Percentiles rank a stretch among this genome's conserved stretches.
phyloP scores from a whole-genome alignment of 2,113 vertebrate genomes.

The Colistium nudipinnis region DNA sequence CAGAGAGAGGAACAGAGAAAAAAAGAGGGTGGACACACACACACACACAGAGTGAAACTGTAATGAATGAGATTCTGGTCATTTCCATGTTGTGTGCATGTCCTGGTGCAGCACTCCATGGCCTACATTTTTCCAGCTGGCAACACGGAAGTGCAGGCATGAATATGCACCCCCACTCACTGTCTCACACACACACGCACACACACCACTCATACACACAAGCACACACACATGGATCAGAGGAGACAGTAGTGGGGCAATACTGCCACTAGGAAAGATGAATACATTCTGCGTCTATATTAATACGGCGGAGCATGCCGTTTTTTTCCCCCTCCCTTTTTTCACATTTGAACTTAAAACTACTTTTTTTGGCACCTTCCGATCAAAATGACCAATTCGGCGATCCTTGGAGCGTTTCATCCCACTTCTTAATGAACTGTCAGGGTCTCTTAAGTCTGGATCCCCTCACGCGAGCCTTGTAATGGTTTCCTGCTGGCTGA shows the following conservation, averaged over 20 bases:
- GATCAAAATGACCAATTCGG: neutral
- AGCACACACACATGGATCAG: conserved; percentile 53
- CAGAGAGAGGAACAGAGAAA: neutral
- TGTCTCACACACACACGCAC: conserved; percentile 28
- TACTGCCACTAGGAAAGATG: conserved; percentile 43
- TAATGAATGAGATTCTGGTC: conserved; percentile 58
- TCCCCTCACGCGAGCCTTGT: conserved; percentile 32
- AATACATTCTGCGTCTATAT: conserved; percentile 39
- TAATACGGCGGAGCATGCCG: conserved; percentile 9
- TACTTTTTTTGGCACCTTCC: conserved; percentile 1
- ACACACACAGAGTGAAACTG: conserved; percentile 5
- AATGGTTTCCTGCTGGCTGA: conserved; percentile 62
- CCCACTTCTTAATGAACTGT: neutral
- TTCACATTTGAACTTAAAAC: conserved; percentile 8
- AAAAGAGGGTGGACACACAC: neutral
- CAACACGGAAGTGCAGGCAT: conserved; percentile 58
- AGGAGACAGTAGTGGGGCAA: conserved; percentile 74
- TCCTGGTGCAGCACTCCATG: conserved; percentile 59
- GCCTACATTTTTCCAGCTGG: conserved; percentile 80
- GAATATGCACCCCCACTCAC: conserved; percentile 47
- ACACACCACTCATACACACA: conserved; percentile 29
- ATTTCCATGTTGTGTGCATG: conserved; percentile 60
- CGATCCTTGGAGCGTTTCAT: neutral
- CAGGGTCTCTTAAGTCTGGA: conserved; percentile 28
- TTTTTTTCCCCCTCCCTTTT: neutral